phyloP scores from a whole-genome alignment of 1,140 invertebrate genomes.

The Sminthurides bifidus region DNA sequence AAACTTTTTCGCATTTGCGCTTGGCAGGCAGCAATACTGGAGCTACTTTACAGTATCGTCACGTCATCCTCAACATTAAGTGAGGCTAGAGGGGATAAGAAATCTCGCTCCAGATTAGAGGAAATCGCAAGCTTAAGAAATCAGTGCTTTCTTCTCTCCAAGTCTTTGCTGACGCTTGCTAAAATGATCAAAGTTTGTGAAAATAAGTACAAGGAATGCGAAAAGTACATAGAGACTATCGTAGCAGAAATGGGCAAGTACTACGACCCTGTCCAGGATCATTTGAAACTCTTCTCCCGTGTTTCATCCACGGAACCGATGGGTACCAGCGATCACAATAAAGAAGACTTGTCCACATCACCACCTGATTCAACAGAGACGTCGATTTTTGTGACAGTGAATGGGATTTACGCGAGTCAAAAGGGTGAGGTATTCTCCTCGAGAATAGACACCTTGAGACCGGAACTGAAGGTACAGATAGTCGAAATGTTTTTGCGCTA shows the following conservation, averaged over 20 bases:
- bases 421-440: neutral
- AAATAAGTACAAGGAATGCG: neutral
- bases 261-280: neutral
- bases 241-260: neutral
- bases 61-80: too few species aligned
- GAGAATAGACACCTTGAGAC: neutral
- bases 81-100: too few species aligned
- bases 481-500: neutral
- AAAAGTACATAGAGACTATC: neutral
- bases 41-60: too few species aligned
- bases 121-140: too few species aligned
- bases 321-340: neutral
- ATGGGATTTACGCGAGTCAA: slow-evolving; percentile 2
- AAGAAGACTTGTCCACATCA: neutral
- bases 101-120: too few species aligned
- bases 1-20: too few species aligned
- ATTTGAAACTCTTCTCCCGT: neutral
- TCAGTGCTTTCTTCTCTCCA: neutral
- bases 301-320: neutral
- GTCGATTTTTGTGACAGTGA: slow-evolving; percentile 3
- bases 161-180: neutral
- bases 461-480: neutral
- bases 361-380: neutral
- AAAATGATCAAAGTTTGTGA: neutral
- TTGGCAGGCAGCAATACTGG: too few species aligned